Base-by-base conservation (phyloP, 2,113 vertebrate genomes). In the Ahaetulla prasina region DNA sequence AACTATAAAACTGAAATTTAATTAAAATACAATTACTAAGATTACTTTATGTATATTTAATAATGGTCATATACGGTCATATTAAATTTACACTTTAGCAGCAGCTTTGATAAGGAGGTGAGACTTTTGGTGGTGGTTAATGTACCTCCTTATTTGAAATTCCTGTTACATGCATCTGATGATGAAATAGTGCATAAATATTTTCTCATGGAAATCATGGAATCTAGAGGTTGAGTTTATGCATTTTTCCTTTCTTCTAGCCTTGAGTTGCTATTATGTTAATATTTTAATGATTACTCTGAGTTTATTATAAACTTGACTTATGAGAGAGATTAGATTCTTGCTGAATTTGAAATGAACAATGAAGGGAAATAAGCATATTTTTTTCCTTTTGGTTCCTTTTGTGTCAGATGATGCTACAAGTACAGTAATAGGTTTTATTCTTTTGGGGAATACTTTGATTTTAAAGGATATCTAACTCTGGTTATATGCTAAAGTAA, bases 381-480 rank as follows among this genome's bases (percentile, higher is more conserved):
- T 0, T 89, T 93, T 93, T 88, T 23, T 89, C 54, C 10, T 6
- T 11, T 25, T 18, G 45, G 30, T 14, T 53, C 30, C 0, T 5
- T n/a, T 53, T 50, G 94, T 92, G 50, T 92, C 93, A 94, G 94
- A 54, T 93, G 93, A 94, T 94, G 93, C 43, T 92, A 88, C 49
- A 87, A 80, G 86, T 89, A 91, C 89, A 53, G 45, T 89, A 55
- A 53, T 74, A 60, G 50, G 11, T 11, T 18, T n/a, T 3, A 0
- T 55, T 14, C 0, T 94, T 88, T n/a, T 0, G 5, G 39, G 4
- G 1, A 0, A 35, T 39, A 2, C 11, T 60, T 85, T 16, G 49
- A 23, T 50, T 92, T 90, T 57, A 86, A 12, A 91, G 94, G 92
- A 16, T 43, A 25, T 91, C 39, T 22, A n/a, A 22, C 0, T 9